Conservation (phyloP, 2,113 vertebrate species). For the Gadus chalcogrammus region DNA sequence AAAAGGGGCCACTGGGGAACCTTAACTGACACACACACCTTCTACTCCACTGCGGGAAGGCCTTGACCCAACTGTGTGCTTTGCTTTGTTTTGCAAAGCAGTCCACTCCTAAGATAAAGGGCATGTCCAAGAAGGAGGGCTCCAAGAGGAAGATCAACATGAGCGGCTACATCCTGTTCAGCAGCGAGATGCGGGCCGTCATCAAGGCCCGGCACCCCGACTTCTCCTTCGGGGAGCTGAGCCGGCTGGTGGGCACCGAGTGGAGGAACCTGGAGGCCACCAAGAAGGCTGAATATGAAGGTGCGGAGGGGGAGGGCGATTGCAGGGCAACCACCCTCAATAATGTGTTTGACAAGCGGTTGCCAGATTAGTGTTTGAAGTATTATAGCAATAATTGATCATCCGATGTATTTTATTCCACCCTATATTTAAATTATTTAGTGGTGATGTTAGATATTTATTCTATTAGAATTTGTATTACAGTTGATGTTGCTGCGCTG, state of each 20-base stretch:
- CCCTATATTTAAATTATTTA: too few relatives aligned
- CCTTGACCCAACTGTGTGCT: background rate
- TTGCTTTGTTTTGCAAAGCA: constrained; percentile 51
- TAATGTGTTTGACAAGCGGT: background rate
- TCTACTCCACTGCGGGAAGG: too few relatives aligned
- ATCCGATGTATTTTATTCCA: too few relatives aligned
- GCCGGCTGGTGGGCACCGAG: constrained; percentile 95
- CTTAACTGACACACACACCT: too few relatives aligned
- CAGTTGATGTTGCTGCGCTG: too few relatives aligned
- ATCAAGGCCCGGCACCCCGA: constrained; percentile 97
- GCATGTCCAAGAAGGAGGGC: constrained; percentile 92
- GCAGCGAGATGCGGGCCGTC: constrained; percentile 97
- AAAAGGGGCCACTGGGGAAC: too few relatives aligned
- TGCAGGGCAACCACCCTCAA: background rate
- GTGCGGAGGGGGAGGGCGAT: constrained; percentile 52
- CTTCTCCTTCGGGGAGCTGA: constrained; percentile 97
- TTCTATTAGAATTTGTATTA: too few relatives aligned
- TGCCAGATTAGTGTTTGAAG: background rate
- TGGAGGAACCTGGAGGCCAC: constrained; percentile 95
- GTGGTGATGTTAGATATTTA: too few relatives aligned
- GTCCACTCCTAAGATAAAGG: constrained; percentile 94
- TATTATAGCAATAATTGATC: too few relatives aligned
- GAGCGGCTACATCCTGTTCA: constrained; percentile 99
- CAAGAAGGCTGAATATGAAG: constrained; percentile 98
- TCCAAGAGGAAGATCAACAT: constrained; percentile 98